Conservation (phyloP, 2,113 vertebrate genomes). For the Centropus bengalensis region DNA sequence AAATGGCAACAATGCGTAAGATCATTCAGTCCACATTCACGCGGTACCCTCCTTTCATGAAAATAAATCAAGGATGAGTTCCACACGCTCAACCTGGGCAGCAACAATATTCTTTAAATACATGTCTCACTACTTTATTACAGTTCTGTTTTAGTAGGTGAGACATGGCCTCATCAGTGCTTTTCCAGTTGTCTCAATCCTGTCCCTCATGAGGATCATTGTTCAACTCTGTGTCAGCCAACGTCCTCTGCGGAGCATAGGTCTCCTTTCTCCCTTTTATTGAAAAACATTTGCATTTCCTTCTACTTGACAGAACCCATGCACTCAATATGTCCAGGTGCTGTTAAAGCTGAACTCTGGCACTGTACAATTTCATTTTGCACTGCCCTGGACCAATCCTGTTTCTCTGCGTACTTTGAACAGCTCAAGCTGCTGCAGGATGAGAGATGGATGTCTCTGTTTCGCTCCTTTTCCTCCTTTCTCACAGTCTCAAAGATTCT, state of each 20-base stretch:
- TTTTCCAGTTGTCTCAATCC: neutral
- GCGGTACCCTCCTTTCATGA: neutral
- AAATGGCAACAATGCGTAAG: neutral
- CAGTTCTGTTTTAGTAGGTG: neutral
- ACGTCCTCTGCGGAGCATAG: neutral
- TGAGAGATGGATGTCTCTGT: neutral
- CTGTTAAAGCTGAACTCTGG: neutral
- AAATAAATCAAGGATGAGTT: neutral
- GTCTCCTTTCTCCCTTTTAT: neutral
- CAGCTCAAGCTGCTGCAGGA: neutral
- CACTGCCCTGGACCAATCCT: neutral
- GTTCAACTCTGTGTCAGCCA: neutral
- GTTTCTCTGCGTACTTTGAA: neutral
- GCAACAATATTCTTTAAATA: neutral
- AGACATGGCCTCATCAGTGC: neutral
- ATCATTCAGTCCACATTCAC: neutral
- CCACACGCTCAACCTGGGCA: neutral
- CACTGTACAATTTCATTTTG: neutral
- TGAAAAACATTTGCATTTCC: neutral
- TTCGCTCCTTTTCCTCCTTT: neutral
- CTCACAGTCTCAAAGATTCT: neutral
- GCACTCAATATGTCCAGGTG: neutral
- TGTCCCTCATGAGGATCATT: neutral
- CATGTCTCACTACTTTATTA: neutral
- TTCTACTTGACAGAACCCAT: neutral